Evolutionary conservation across 2,888 invertebrate species (phyloP).

Genomic region (Ectemnius cavifrons): DNA sequence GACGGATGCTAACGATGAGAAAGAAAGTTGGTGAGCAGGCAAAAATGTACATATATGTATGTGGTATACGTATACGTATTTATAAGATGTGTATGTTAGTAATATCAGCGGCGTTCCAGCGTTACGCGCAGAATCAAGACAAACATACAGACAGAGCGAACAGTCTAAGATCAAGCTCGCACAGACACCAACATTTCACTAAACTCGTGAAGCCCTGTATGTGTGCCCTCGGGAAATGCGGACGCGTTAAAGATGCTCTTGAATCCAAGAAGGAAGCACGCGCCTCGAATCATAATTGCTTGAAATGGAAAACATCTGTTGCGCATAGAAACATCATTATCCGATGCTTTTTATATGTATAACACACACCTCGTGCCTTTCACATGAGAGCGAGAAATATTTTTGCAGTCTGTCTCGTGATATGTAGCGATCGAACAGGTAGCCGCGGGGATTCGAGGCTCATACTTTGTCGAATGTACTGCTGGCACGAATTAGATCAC

Average conservation of each 20-base stretch:
- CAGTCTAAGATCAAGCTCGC: conserved; percentile 69
- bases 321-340: no score
- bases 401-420: no score
- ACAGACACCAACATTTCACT: conserved; percentile 53
- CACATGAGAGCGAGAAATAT: no score
- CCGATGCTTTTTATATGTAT: no score
- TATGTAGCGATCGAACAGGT: no score
- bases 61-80: no score
- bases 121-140: conserved; percentile 66
- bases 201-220: conserved; percentile 35
- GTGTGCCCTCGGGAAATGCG: conserved; percentile 27
- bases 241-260: conserved; percentile 25
- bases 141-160: conserved; percentile 69
- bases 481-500: conserved; percentile 28
- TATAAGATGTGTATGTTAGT: conserved; percentile 31
- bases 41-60: conserved; percentile 24
- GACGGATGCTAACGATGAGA: conserved; percentile 25
- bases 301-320: no score
- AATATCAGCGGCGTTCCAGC: conserved; percentile 69
- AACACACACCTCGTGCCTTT: no score
- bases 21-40: conserved; percentile 48
- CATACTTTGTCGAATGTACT: conserved; percentile 30
- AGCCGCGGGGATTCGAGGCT: conserved; percentile 40
- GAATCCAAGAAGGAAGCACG: conserved; percentile 26
- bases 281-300: conserved; percentile 44